These are phyloP conservation scores for Phylloscopus collybita DNA, from an alignment of 2,797 vertebrate genomes.

Conservation along the genomic window DNA sequence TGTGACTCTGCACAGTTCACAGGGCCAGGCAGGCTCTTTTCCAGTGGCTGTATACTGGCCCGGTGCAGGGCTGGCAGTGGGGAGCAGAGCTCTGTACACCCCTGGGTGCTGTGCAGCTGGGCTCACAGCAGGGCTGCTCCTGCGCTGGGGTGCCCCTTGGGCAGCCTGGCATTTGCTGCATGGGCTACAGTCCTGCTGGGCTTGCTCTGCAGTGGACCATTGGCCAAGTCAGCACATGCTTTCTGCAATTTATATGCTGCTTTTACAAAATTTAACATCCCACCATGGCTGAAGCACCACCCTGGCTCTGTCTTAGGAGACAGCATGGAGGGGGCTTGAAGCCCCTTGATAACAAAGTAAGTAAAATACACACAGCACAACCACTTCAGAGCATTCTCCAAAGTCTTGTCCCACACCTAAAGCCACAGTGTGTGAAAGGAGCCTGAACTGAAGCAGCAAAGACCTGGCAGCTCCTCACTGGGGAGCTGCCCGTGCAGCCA, in stretches of 20 bases:
- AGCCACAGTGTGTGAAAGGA: not conserved
- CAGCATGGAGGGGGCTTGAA: accelerated
- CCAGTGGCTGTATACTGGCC: accelerated
- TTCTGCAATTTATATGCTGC: not conserved
- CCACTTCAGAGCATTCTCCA: not conserved
- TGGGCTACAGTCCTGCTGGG: accelerated
- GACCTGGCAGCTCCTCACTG: not conserved
- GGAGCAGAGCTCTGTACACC: accelerated
- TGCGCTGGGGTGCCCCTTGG: not conserved
- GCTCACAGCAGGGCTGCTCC: not conserved
- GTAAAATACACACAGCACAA: accelerated
- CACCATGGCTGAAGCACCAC: accelerated
- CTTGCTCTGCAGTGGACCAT: not conserved
- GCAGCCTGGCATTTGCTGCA: accelerated
- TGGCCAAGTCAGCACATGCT: not conserved
- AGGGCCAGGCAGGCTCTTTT: not conserved
- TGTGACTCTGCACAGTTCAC: not conserved
- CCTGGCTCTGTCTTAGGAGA: not conserved
- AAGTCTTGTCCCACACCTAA: not conserved
- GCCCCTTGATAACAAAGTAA: not conserved
- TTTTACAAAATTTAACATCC: not conserved
- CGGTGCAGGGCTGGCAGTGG: accelerated
- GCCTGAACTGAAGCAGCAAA: not conserved
- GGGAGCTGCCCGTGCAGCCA: not conserved
- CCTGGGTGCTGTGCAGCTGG: not conserved